Conservation (phyloP, 2,113 vertebrate genomes). For the Pterocles burchelli region DNA sequence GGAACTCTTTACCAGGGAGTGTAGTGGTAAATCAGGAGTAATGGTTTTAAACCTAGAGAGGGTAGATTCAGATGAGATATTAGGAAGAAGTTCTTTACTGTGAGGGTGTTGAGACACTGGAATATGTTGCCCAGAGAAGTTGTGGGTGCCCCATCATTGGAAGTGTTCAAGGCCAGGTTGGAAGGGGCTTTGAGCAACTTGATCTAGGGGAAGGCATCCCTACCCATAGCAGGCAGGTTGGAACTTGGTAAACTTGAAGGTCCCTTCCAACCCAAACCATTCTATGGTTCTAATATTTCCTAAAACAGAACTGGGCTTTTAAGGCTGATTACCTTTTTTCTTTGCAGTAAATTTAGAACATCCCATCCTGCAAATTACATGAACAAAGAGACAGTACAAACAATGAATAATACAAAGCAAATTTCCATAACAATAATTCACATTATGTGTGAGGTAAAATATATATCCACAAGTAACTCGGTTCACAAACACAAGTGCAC, state of each 20-base stretch:
- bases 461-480: not conserved
- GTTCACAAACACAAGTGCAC: not conserved
- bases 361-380: not conserved
- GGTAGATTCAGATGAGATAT: too few species aligned
- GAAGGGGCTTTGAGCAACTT: too few species aligned
- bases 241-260: too few species aligned
- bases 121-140: too few species aligned
- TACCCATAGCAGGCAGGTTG: too few species aligned
- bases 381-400: not conserved
- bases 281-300: not conserved
- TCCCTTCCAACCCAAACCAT: too few species aligned
- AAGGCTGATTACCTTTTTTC: not conserved
- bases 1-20: not conserved
- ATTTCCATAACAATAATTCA: not conserved
- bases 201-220: too few species aligned
- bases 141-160: too few species aligned
- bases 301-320: not conserved
- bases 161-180: too few species aligned
- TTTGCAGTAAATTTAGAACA: not conserved
- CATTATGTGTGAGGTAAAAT: not conserved
- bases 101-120: too few species aligned
- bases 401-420: not conserved
- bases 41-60: not conserved
- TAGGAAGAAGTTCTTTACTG: too few species aligned
- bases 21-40: not conserved